Evolutionary conservation across 2,113 vertebrate species (phyloP), one percentile per base, ranked within the genome.

Genomic region (Oreotrochilus melanogaster): DNA sequence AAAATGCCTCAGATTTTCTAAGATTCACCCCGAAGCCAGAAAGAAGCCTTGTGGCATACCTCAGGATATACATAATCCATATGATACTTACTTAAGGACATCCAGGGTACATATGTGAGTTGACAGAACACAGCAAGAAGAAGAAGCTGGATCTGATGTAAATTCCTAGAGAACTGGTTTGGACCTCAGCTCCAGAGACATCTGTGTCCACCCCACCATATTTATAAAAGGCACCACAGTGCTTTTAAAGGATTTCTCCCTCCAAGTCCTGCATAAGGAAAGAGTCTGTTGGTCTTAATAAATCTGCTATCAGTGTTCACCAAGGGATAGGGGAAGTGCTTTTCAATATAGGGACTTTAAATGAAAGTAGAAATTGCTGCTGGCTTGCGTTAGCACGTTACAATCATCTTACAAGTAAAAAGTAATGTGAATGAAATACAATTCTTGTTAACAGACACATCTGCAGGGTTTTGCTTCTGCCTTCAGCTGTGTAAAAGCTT

Each of bases 401-500:
- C 31, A 71, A 8, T 80, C 64, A 11, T 71, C 35, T 66, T 56
- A 30, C 56, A 25, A 30, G 18, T 54, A 42, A 47, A 61, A 70
- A 78, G 27, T 3, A 9, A 25, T 33, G 42, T 11, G 56, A 70
- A 23, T 80, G 82, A 79, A 84, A 84, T 33, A 56, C 78, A 71
- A 3, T 83, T 76, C 75, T 50, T 70, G 75, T 31, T 71, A 67
- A 28, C 0, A 3, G 88, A 18, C 42, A 2, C 95, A 92, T 89
- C 92, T 95, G 89, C 92, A 89, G 73, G 70, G 19, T 89, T 58
- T 33, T 33, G 75, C 79, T 73, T 42, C 79, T 66, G 76, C 4
- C 91, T 94, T 88, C 82, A 94, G 95, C 82, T 90, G 75, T 6
- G 7, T 27, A 45, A 88, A 71, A 11, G 75, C 82, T 94, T 65